Percentiles rank a stretch among this genome's conserved stretches.
phyloP scores from a whole-genome alignment of 2,797 vertebrate genomes.

The Orestias chungarensis region DNA sequence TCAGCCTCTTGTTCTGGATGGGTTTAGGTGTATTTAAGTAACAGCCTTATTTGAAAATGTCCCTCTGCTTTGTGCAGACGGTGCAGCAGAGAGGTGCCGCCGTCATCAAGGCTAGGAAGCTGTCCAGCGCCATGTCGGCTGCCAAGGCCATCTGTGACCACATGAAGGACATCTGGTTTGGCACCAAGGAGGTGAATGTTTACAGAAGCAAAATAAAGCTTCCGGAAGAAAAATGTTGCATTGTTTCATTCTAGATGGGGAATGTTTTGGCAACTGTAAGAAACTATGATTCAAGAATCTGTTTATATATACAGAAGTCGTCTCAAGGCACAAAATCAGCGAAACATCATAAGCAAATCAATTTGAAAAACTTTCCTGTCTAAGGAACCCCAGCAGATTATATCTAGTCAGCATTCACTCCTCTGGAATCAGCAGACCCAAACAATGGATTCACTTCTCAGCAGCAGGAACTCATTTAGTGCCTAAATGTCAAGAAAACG shows the following conservation, averaged over 20 bases:
- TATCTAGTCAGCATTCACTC: too few species aligned
- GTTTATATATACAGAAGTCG: too few species aligned
- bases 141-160: conserved; percentile 98
- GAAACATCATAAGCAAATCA: too few species aligned
- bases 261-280: too few species aligned
- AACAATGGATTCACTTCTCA: too few species aligned
- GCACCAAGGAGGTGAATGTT: conserved; percentile 87
- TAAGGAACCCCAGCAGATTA: too few species aligned
- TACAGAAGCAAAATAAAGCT: neutral
- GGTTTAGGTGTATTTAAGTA: neutral
- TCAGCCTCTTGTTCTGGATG: neutral
- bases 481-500: too few species aligned
- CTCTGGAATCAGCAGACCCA: too few species aligned
- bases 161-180: conserved; percentile 94
- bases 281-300: too few species aligned
- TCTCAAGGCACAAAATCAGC: too few species aligned
- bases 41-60: neutral
- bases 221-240: neutral
- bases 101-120: conserved; percentile 94
- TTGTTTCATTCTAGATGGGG: neutral
- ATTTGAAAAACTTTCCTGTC: too few species aligned
- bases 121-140: conserved; percentile 98
- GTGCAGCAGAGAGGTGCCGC: conserved; percentile 94
- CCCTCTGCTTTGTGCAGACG: conserved; percentile 73
- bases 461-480: neutral